Base-by-base conservation (phyloP, 2,888 invertebrate genomes). In the Tenthredo livida region DNA sequence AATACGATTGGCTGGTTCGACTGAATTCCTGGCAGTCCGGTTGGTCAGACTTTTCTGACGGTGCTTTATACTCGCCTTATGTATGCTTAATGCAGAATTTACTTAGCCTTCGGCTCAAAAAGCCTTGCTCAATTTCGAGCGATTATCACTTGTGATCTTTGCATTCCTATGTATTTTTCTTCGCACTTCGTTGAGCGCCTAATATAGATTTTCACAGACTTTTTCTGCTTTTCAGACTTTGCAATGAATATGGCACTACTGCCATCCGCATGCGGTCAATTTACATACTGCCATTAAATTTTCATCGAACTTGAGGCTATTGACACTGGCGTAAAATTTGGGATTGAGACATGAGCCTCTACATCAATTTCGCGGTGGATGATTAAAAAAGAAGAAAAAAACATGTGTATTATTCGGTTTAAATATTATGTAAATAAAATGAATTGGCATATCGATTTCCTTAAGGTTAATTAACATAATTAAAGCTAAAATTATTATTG, bases 101-200 rank as follows among this genome's bases (percentile, higher is more conserved):
- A 61, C 33, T 50, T 65, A 85, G 82, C 82, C 85, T 82, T 85
- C 85, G 67, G 80, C 67, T 80, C 15, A 65, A 80, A 84, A 78
- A 84, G 21, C 84, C 80, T 85, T 85, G 67, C 85, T 82, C 80
- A 78, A 85, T 80, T 85, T 54, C 12, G 54, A 67, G 72, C 70
- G 82, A 85, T 85, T 82, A 82, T 85, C 82, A 15, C 15, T 43
- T 25, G 67, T 70, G 17, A 67, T 83, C 70, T 47, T 61, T 33
- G 67, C 83, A 40, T 83, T 70, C 15, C 29, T 54, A 29, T n/a
- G 7, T 54, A 50, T 25, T 54, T 70, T 70, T 70, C 9, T 80
- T 80, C 80, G 54, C 77, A 33, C 77, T 29, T 77, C 25, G 15
- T n/a, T 54, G 0, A 50, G 10, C 43, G 73, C 15, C 40, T 2